Evolutionary conservation across 2,888 invertebrate species (phyloP).

Genomic region (Nasonia oneida): DNA sequence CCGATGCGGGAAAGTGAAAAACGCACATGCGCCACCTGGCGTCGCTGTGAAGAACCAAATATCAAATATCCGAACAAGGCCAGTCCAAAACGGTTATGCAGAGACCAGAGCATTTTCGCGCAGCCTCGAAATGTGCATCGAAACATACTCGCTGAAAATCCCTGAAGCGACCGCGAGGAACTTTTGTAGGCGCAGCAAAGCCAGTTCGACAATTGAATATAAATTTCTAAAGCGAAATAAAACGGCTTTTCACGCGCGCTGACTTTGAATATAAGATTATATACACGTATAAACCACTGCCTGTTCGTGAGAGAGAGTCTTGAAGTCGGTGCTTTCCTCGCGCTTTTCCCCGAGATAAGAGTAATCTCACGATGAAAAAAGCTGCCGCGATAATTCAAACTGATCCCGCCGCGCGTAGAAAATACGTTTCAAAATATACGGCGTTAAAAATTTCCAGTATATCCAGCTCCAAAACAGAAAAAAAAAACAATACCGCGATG

Average conservation of each 20-base stretch:
- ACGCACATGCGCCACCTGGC: too few species aligned
- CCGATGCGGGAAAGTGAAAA: too few species aligned
- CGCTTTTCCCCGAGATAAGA: slow-evolving; percentile 23
- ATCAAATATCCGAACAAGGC: too few species aligned
- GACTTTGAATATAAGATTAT: neutral
- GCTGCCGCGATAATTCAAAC: slow-evolving; percentile 23
- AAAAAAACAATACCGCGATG: neutral
- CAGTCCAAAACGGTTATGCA: too few species aligned
- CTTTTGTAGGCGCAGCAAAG: neutral
- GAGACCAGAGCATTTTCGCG: too few species aligned
- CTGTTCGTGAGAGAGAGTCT: neutral
- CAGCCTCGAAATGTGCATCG: neutral
- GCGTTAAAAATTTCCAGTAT: neutral
- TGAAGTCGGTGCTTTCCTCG: neutral
- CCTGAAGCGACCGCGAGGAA: neutral
- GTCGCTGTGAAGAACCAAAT: too few species aligned
- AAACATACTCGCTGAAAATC: neutral
- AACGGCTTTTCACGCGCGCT: neutral
- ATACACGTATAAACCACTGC: neutral
- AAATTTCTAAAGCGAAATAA: slow-evolving; percentile 8
- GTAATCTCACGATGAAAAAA: slow-evolving; percentile 28
- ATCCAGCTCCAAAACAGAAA: neutral
- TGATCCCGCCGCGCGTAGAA: neutral
- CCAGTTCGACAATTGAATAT: neutral
- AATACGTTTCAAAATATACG: neutral